Base-by-base conservation (phyloP, 2,888 invertebrate species). In the Polylopha cassiicola region DNA sequence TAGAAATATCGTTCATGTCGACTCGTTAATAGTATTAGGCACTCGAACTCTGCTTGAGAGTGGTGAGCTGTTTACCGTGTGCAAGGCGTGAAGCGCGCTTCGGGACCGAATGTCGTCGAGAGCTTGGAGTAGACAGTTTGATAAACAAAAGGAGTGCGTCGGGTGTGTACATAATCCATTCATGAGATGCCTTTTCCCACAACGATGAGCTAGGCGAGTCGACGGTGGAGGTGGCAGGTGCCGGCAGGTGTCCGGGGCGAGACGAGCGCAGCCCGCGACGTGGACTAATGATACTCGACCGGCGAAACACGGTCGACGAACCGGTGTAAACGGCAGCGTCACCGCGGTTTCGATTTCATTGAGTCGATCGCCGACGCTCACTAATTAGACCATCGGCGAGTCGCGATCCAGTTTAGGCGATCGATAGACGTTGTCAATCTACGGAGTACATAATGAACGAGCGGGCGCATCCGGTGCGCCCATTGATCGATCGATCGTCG, bases 101-200 rank as follows among this genome's bases (percentile, higher is more conserved):
- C 65, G 58, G 59, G 55, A 54, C 64, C 66, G 67, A 70, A 70
- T 66, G 66, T 65, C 63, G 56, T 65, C 47, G 61, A 58, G 60
- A 59, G 65, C 61, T 69, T 73, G 65, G 69, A 82, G 82, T 81
- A 77, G 81, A 78, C 79, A 80, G 84, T 84, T 84, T 82, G 73
- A 77, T 81, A 84, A 84, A 85, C 80, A 85, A 79, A 73, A 65
- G 60, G 56, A 70, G 67, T 65, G 65, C 63, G 61, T 61, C 61
- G 65, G 61, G 59, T 69, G 70, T 71, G 65, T 72, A 65, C 73
- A 63, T 70, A 65, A 67, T 51, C 69, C 74, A 81, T 81, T 80
- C 78, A 77, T 68, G 71, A 72, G 68, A 68, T 63, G 71, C 58
- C 58, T 65, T 72, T 79, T 81, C 79, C 77, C 82, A 81, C 79